Conservation (phyloP, 2,797 vertebrate species). For the Aphelocoma californica region DNA sequence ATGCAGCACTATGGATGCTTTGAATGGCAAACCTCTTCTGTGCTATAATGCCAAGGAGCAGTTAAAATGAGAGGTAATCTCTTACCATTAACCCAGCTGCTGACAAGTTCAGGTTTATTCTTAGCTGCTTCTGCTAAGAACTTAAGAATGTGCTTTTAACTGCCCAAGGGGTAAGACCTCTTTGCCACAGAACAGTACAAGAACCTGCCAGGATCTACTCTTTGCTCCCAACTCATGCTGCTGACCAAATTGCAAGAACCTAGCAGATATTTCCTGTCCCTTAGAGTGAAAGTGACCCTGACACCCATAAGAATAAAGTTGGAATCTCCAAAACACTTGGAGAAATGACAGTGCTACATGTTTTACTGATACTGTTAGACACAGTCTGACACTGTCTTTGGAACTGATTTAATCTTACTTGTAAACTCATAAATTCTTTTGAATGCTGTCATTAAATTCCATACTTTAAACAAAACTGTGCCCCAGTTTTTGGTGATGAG, state of each 20-base stretch:
- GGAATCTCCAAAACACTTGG: background rate
- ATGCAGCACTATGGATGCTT: background rate
- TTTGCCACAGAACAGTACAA: background rate
- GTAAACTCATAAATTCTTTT: slow-evolving; percentile 31
- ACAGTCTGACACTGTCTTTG: background rate
- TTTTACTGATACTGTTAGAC: background rate
- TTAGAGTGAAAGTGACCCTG: background rate
- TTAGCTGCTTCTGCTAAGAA: background rate
- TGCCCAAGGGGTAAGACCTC: background rate
- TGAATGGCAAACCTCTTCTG: background rate
- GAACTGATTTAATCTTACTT: slow-evolving; percentile 26
- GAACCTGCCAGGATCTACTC: background rate
- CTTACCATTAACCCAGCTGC: background rate
- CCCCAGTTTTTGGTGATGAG: background rate
- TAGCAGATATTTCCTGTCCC: background rate
- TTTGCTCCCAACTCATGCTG: background rate
- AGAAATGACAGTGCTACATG: background rate
- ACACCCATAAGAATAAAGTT: background rate
- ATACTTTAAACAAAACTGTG: background rate
- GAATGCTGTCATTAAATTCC: background rate
- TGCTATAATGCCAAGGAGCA: background rate
- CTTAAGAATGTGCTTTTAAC: background rate
- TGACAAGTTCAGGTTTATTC: background rate
- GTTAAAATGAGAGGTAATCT: background rate
- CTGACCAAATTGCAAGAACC: background rate